Evolutionary conservation across 2,113 vertebrate species (phyloP), one percentile per base, ranked within the genome.

Genomic region (Melospiza georgiana): DNA sequence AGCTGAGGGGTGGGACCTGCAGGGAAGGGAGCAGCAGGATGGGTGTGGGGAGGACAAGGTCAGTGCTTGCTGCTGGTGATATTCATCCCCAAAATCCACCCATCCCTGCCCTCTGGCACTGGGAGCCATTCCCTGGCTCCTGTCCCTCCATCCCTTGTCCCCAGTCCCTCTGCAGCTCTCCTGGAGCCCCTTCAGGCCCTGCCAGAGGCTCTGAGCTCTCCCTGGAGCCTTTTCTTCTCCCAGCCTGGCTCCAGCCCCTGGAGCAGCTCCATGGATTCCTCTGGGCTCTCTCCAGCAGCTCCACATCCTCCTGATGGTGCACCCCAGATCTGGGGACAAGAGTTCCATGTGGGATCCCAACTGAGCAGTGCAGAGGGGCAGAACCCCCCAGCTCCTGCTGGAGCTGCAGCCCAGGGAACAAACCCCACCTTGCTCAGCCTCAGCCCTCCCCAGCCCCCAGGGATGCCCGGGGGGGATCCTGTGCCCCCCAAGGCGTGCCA

Each of bases 371-470:
- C 19, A 84, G 57, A 71, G 72, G 30, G 11, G 10, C 20, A 67
- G 54, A n/a, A 24, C 18, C 41, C 3, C 43, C 48, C 3, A 4
- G 39, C 72, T 35, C 15, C 58, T 54, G 10, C 81, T 10, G 17
- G 1, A 21, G 21, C 27, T 46, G 52, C 39, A 67, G n/a, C 52
- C 76, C 33, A 11, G 12, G 63, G 6, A 54, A 3, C 51, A 78
- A 68, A 33, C 2, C 43, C 11, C 2, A 0, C 6, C 59, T 11
- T 59, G 17, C 57, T 46, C 19, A n/a, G 10, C 31, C 28, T 49
- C 1, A 28, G 4, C 61, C 12, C 2, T 21, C 1, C 2, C 10
- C 55, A 37, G 22, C 7, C 3, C 0, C 27, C 11, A 9, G 37
- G n/a, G 8, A 37, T 37, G 37, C 37, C 37, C 37, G 10, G 37